Base-by-base conservation (phyloP, 2,888 invertebrate genomes). In the Agonopterix heracliana region DNA sequence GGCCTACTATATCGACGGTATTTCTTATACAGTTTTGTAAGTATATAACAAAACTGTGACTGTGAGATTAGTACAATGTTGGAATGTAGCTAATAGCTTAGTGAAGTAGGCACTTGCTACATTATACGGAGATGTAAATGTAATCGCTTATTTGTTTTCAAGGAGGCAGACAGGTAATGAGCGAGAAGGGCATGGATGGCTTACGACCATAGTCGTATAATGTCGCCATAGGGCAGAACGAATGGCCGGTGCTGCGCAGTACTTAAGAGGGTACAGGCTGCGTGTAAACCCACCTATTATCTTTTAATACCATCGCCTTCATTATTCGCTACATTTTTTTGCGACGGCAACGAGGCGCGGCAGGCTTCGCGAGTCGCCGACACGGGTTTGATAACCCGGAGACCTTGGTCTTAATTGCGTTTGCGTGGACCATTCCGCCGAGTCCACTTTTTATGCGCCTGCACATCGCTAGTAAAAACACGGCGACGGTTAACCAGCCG, bases 371-470 rank as follows among this genome's bases (percentile, higher is more conserved):
- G 69, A 80, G 74, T 75, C 79, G 74, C 74, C 79, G 81, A 72
- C 83, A 75, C 80, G 87, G 74, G 88, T 88, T 88, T 87, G 88
- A 88, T 88, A 88, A 88, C 88, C 88, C 77, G 87, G 71, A 86
- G 88, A 88, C 88, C 88, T 88, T 88, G 87, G 86, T 86, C 87
- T 87, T 88, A 88, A 88, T 88, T 88, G 87, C 86, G 84, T 79
- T 80, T 78, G 81, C 80, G 81, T 81, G 76, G 82, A 80, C 85
- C 83, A 85, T 81, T 87, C 82, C 76, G 75, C 76, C 76, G 77
- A 69, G 85, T 76, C 86, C 80, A 81, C 84, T 87, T 87, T 87
- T 87, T 87, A 86, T 87, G 78, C 78, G 82, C 84, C 79, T 86
- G 88, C 88, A 82, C 81, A 87, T 85, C 81, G 80, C 85, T 84